Evolutionary conservation across 2,888 invertebrate species (phyloP).

Genomic region (Horisme vitalbata): DNA sequence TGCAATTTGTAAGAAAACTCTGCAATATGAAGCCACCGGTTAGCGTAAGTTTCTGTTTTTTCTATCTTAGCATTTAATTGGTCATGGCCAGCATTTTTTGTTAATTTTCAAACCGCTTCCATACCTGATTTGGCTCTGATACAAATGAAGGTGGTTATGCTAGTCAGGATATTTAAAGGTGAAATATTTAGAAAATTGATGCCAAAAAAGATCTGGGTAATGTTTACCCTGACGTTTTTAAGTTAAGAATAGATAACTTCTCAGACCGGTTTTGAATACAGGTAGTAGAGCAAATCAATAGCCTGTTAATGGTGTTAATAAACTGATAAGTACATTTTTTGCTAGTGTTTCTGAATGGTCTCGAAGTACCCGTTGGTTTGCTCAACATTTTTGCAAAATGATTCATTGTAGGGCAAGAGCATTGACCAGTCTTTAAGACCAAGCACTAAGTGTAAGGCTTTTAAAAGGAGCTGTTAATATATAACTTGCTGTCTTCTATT

Average conservation of each 20-base stretch:
- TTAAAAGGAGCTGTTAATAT: too few species aligned
- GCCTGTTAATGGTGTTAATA: background rate
- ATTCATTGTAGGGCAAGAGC: background rate
- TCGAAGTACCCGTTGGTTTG: background rate
- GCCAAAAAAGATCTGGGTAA: too few species aligned
- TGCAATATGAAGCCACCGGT: constrained; percentile 76
- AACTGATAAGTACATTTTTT: background rate
- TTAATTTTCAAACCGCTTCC: constrained; percentile 2
- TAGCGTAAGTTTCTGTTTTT: constrained; percentile 58
- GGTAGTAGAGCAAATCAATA: background rate
- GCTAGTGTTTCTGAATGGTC: background rate
- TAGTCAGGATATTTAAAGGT: background rate
- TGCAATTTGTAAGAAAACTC: constrained; percentile 59
- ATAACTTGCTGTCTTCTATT: too few species aligned
- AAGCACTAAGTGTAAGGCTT: too few species aligned
- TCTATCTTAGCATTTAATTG: background rate
- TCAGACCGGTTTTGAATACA: too few species aligned
- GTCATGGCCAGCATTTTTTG: constrained; percentile 2
- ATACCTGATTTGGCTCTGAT: constrained; percentile 1
- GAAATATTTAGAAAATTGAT: too few species aligned
- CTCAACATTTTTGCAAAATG: constrained; percentile 5
- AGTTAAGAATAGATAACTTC: too few species aligned
- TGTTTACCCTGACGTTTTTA: too few species aligned
- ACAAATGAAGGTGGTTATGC: background rate
- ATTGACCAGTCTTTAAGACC: too few species aligned